Base-by-base conservation (phyloP, 2,113 vertebrate genomes). In the Dryoscopus gambensis region DNA sequence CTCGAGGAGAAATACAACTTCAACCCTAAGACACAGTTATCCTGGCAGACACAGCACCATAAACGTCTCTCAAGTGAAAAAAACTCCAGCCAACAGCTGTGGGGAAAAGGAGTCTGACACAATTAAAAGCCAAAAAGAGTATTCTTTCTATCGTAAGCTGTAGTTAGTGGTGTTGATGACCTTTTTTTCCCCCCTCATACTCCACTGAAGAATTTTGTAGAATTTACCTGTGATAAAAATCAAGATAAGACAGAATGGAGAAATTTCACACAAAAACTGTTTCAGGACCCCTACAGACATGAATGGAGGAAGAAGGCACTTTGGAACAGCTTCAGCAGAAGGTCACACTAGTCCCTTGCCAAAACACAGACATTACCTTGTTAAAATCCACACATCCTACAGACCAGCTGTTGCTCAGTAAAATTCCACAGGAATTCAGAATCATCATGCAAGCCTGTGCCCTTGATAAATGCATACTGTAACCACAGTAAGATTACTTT, bases 1-100 rank as follows among this genome's bases (percentile, higher is more conserved):
- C 97, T 97, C 78, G 17, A 81, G 96, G 76, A 98, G 96, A 97
- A 98, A 98, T 97, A 98, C 98, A 97, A 96, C 98, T 96, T 95
- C 97, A 98, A 74, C 94, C 96, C 94, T 91, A 97, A 97, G 95
- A 97, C 92, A 56, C n/a, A 39, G 94, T 71, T 97, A 94, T 96
- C 96, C 96, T 96, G 96, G 98, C 10, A 50, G 98, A 98, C 98
- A 97, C 44, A 95, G 97, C 89, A 98, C 91, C 97, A 98, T 98
- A 98, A 98, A 98, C 95, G 90, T 94, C 95, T 97, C 97, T 93
- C 93, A 97, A 97, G 96, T 49, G 63, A 57, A 84, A 42, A 93
- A 95, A 93, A 74, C 0, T 15, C 46, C 33, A 76, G 15, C 6
- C 22, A 57, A 89, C 97, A 97, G 96, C 89, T 96, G 91, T 35